Evolutionary conservation across 1,140 invertebrate species (phyloP).

Genomic region (Trinorchestia longiramus): DNA sequence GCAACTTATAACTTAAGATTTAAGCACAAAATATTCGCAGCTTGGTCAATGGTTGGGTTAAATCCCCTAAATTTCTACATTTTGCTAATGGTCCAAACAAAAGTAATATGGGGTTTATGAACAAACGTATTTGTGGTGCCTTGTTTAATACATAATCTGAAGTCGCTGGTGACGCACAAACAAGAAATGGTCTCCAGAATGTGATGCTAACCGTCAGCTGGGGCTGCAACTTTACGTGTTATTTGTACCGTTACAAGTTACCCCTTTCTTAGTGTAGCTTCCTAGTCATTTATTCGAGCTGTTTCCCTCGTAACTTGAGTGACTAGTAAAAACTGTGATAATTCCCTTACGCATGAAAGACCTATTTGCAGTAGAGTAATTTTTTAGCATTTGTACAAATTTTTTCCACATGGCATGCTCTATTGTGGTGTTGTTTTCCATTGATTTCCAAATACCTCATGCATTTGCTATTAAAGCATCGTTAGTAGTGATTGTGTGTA

Average conservation of each 20-base stretch:
- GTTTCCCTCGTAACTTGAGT: neutral
- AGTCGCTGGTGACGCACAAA: neutral
- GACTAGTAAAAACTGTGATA: neutral
- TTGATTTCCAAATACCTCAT: neutral
- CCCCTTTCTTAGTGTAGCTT: neutral
- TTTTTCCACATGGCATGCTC: too few relatives aligned
- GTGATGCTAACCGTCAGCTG: neutral
- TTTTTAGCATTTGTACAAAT: neutral
- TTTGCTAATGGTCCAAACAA: neutral
- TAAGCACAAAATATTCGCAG: neutral
- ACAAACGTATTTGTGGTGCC: neutral
- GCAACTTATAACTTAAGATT: neutral
- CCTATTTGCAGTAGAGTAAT: neutral
- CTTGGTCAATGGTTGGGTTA: neutral
- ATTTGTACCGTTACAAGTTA: neutral
- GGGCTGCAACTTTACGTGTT: neutral
- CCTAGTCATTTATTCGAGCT: neutral
- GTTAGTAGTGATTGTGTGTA: neutral
- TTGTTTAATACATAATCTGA: neutral
- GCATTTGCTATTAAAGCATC: neutral
- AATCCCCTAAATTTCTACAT: neutral
- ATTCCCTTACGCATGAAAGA: neutral
- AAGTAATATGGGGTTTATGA: neutral
- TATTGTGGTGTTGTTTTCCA: too few relatives aligned
- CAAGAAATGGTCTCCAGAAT: neutral